These are phyloP conservation scores for Amiota communis DNA, from an alignment of 2,888 invertebrate genomes.

Conservation along the genomic window DNA sequence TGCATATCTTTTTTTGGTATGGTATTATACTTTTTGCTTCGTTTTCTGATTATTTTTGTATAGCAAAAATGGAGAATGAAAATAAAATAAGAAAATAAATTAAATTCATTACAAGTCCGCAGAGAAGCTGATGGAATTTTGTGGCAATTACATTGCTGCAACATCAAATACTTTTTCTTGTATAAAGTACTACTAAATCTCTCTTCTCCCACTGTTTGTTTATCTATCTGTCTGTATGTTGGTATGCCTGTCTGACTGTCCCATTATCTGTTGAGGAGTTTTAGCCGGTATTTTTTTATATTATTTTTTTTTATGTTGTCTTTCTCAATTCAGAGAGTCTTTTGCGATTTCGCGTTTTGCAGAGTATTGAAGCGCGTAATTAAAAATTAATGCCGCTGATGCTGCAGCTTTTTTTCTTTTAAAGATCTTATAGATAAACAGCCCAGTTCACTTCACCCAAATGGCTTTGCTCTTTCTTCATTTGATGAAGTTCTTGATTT, in stretches of 20 bases:
- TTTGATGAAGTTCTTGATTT: conserved; percentile 20
- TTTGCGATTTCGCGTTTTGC: conserved; percentile 2
- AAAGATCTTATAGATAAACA: conserved; percentile 3
- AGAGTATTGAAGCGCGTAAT: conserved; percentile 47
- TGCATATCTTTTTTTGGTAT: background rate
- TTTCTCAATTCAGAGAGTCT: conserved; percentile 1
- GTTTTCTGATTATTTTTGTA: background rate
- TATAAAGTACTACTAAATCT: background rate
- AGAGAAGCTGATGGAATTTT: conserved; percentile 49
- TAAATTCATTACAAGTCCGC: conserved; percentile 29
- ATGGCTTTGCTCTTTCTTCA: conserved; percentile 15
- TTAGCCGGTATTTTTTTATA: conserved; percentile 17
- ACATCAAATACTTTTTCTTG: background rate
- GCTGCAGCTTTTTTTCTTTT: conserved; percentile 10
- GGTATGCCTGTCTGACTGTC: background rate
- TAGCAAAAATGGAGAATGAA: background rate
- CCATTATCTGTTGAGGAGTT: background rate
- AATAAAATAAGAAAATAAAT: conserved; percentile 5
- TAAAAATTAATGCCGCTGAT: conserved; percentile 45
- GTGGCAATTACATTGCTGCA: conserved; percentile 46
- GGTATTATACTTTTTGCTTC: background rate
- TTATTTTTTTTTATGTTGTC: conserved; percentile 12
- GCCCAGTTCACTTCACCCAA: background rate
- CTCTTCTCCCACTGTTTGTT: conserved; percentile 4
- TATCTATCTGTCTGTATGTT: background rate